A percentile compares a stretch with the other conserved stretches of the same genome.
Evolutionary conservation across 2,113 vertebrate genomes (phyloP).

Genomic region (Riparia riparia): DNA sequence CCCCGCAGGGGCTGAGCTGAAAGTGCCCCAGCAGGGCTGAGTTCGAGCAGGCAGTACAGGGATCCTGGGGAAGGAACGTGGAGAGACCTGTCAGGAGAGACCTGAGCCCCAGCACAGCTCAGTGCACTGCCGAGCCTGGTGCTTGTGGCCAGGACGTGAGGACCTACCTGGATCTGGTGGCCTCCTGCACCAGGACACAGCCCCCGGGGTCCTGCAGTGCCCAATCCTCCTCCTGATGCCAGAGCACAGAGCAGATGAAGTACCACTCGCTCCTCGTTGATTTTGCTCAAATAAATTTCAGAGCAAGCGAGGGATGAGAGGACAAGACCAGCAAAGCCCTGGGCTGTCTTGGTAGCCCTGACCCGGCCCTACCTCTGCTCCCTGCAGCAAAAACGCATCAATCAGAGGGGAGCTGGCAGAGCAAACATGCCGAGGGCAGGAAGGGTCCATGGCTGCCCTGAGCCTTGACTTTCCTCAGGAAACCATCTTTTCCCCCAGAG

Average conservation of each 20-base stretch:
- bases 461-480: neutral
- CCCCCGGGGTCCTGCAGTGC: neutral
- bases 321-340: neutral
- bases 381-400: neutral
- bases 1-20: neutral
- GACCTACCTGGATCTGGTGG: neutral
- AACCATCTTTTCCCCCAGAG: neutral
- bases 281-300: neutral
- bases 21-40: neutral
- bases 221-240: neutral
- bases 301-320: neutral
- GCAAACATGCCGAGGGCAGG: neutral
- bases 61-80: neutral
- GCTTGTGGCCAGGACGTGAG: neutral
- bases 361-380: neutral
- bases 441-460: neutral
- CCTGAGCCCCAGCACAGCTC: neutral
- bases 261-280: fast-evolving
- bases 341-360: neutral
- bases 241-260: neutral
- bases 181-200: neutral
- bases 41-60: neutral
- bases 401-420: neutral
- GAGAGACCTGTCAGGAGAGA: neutral
- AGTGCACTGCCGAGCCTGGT: fast-evolving